Evolutionary conservation across 2,888 invertebrate species (phyloP), one percentile per base, ranked within the genome.

Genomic region (Apotomis betuletana): DNA sequence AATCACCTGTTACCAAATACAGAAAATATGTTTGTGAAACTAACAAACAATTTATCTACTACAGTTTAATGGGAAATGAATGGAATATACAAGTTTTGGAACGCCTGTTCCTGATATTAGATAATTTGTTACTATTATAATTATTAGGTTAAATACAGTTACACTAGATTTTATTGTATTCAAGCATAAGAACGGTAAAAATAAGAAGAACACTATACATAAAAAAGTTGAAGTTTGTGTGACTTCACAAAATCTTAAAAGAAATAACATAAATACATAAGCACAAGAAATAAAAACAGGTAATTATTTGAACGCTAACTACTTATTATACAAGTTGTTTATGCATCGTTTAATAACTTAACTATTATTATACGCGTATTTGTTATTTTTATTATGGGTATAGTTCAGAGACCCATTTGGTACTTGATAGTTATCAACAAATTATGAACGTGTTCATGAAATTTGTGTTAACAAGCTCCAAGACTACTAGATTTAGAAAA

Each of bases 341-440:
- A 89, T 90, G 90, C 89, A 89, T 83, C 82, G 88, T 87, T 90
- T 87, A 90, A 91, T 90, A 85, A 86, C 85, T 85, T 87, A 87
- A 78, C 77, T 81, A 82, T 82, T 78, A 80, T 79, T 80, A 84
- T 57, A 65, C 65, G 80, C 82, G 82, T 80, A 78, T 75, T 77
- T 81, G 78, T 78, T 79, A 79, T 75, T 78, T 76, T 79, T 79
- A 75, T 74, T 74, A 61, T 67, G 67, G 67, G 46, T 51, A 46
- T 46, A 38, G 62, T 41, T 64, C 41, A 10, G n/a, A 51, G 44
- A 58, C 69, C 49, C 51, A 55, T 69, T 63, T 63, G 62, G 52
- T 69, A 69, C 62, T 63, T 49, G 57, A 57, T 63, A 61, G 38
- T 6, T 57, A 27, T 27, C 27, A 27, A 27, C 27, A 27, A 27